Evolutionary conservation across 1,140 invertebrate species (phyloP), one percentile per base, ranked within the genome.

Genomic region (Steinernema khuongi): DNA sequence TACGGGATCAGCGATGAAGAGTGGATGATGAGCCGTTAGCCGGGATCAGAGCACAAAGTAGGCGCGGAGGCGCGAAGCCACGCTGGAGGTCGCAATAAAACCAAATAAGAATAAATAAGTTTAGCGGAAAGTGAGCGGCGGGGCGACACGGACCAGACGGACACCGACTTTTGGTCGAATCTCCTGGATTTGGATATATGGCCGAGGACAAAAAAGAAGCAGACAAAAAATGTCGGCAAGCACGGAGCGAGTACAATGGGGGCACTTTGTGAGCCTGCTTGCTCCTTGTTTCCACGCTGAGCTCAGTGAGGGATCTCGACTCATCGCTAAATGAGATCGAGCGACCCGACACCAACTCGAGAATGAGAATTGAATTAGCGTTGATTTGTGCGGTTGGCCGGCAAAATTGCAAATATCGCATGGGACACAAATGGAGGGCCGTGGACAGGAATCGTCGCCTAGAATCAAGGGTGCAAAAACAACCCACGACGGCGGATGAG

Each of bases 321-420:
- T 60, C 50, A 60, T 60, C 50, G 50, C 50, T 60, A n/a, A 60
- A 60, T 60, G 50, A 60, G 50, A 60, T 60, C 26, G 50, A 60
- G 14, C 50, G 50, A 22, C 50, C 50, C 50, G n/a, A 60, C 50
- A 60, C 50, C 50, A 60, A 60, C 50, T 60, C 50, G 14, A 22
- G 2, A 60, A 60, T 60, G 50, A 60, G 50, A 60, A 60, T 60
- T 22, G 50, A 60, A 60, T 60, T 60, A 60, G 50, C 50, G 50
- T 60, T 60, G 50, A 60, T 60, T 60, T 60, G 14, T 60, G 50
- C 50, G n/a, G n/a, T n/a, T 60, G 19, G 50, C 50, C 26, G 7
- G n/a, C n/a, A n/a, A 22, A 60, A 60, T 14, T 26, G 50, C 14
- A 22, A 7, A 60, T n/a, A 60, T n/a, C 26, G 50, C 50, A 60